Evolutionary conservation across 2,888 invertebrate genomes (phyloP).

Genomic region (Glaucopsyche alexis): DNA sequence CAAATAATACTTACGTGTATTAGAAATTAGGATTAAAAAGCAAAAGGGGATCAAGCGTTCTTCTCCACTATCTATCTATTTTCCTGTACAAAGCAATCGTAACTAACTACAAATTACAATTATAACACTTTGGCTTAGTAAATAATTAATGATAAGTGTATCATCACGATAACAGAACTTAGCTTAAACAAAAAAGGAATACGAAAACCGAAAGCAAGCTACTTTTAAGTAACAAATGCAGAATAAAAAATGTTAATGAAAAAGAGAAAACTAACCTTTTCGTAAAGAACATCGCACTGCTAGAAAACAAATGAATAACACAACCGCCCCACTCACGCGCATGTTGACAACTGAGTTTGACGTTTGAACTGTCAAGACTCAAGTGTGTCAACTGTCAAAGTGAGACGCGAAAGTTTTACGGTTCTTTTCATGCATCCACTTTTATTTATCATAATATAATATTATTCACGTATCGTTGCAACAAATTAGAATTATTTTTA

Average conservation of each 20-base stretch:
- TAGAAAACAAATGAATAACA: conserved; percentile 39
- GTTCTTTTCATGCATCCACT: neutral
- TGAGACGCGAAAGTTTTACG: neutral
- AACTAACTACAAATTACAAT: too few relatives aligned
- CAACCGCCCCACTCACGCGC: conserved; percentile 43
- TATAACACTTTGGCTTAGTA: too few relatives aligned
- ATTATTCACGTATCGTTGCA: neutral
- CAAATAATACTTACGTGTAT: too few relatives aligned
- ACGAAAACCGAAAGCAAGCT: too few relatives aligned
- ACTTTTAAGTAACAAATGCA: too few relatives aligned
- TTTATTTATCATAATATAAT: neutral
- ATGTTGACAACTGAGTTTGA: conserved; percentile 48
- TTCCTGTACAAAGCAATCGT: too few relatives aligned
- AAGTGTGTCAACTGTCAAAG: conserved; percentile 12
- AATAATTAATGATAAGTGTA: too few relatives aligned
- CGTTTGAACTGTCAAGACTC: neutral
- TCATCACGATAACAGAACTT: too few relatives aligned
- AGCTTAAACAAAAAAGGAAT: too few relatives aligned
- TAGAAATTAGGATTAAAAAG: too few relatives aligned
- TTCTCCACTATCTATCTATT: too few relatives aligned
- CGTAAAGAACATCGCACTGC: conserved; percentile 41
- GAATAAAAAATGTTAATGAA: neutral
- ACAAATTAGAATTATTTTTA: neutral
- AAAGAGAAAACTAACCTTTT: conserved; percentile 43
- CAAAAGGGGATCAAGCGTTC: too few relatives aligned